These are phyloP conservation scores for Cossypha caffra DNA, from an alignment of 2,797 vertebrate genomes.

Conservation along the genomic window DNA sequence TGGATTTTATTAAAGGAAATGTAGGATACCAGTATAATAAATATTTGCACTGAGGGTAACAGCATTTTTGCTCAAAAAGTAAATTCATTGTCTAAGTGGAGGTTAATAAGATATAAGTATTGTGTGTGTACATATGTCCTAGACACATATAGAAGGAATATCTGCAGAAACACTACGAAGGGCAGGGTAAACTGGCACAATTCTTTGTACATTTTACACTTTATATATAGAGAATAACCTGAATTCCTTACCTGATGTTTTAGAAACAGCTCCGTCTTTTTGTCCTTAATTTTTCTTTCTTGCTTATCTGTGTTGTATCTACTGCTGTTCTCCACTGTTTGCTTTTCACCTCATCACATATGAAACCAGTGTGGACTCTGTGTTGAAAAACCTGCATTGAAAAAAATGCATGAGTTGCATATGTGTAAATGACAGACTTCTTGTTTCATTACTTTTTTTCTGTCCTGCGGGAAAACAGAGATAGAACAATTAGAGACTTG, in stretches of 20 bases:
- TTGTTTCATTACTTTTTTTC: neutral
- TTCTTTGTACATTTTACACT: neutral
- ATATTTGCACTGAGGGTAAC: neutral
- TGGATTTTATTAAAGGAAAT: neutral
- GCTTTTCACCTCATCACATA: neutral
- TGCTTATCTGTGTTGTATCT: neutral
- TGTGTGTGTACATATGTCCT: neutral
- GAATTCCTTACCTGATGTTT: conserved; percentile 49
- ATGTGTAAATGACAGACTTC: neutral
- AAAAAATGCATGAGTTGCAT: neutral
- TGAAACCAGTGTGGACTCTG: neutral
- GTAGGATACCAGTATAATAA: neutral
- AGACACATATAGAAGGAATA: neutral
- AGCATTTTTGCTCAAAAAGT: neutral
- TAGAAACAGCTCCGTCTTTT: neutral
- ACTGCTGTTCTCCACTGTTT: neutral
- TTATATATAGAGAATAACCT: neutral
- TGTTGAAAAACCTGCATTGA: conserved; percentile 42
- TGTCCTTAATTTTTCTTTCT: conserved; percentile 2
- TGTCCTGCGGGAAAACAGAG: neutral
- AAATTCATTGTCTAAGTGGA: neutral
- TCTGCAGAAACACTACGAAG: neutral
- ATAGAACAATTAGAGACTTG: neutral
- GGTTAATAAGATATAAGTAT: neutral
- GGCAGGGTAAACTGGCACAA: neutral